Evolutionary conservation across 2,888 invertebrate species (phyloP).

Genomic region (Pristionchus fissidentatus): DNA sequence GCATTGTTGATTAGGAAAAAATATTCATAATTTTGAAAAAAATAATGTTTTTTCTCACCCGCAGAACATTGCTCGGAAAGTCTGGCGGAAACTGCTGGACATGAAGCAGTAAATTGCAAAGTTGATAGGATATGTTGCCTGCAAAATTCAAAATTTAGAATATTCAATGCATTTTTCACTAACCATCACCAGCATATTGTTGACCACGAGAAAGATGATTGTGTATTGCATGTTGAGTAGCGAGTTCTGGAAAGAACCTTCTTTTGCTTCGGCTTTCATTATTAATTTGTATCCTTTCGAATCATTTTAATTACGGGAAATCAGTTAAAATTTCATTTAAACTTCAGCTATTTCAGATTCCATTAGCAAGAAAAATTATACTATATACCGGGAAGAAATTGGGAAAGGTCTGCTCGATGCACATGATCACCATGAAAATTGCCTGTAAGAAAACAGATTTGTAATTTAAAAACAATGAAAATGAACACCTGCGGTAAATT

Average conservation of each 20-base stretch:
- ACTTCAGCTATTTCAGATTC: not conserved
- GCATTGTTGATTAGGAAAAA: too few species aligned
- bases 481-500: constrained; percentile 77
- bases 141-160: too few species aligned
- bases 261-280: not conserved
- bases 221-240: constrained; percentile 68
- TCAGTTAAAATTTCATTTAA: not conserved
- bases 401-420: constrained; percentile 40
- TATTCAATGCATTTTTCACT: not conserved
- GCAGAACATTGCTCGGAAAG: constrained; percentile 86
- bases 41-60: constrained; percentile 55
- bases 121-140: constrained; percentile 88
- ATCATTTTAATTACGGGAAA: not conserved
- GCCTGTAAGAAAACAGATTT: constrained; percentile 43
- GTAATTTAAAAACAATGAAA: not conserved
- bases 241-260: constrained; percentile 55
- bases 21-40: not conserved
- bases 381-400: too few species aligned
- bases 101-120: constrained; percentile 97
- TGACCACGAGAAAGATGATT: constrained; percentile 67
- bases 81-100: constrained; percentile 89
- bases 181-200: constrained; percentile 87
- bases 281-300: not conserved
- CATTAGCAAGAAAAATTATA: too few species aligned
- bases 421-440: constrained; percentile 60